phyloP scores from a whole-genome alignment of 2,888 invertebrate species.

The Pseudoips prasinana region DNA sequence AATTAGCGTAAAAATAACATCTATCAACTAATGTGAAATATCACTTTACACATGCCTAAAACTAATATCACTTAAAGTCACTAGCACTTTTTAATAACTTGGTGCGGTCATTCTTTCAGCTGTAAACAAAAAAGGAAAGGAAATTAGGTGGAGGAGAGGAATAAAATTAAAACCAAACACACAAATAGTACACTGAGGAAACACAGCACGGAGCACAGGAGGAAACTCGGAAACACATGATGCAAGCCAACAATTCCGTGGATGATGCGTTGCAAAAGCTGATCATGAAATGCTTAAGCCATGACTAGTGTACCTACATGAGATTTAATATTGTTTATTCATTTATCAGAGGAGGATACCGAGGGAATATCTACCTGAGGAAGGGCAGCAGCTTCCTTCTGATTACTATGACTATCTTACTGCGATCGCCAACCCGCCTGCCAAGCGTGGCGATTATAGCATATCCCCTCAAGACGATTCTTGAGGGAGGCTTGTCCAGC shows the following conservation, averaged over 20 bases:
- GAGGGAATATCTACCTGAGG: too few relatives aligned
- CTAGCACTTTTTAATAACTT: conserved; percentile 37
- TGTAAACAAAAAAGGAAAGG: conserved; percentile 51
- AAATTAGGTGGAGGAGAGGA: conserved; percentile 48
- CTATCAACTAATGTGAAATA: conserved; percentile 27
- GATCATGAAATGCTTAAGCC: conserved; percentile 2
- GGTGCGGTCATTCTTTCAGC: conserved; percentile 48
- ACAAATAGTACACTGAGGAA: conserved; percentile 19
- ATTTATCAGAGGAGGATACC: too few relatives aligned
- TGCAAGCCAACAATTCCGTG: too few relatives aligned
- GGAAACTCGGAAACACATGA: conserved; percentile 5
- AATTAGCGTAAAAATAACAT: conserved; percentile 34
- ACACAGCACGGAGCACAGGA: conserved; percentile 12
- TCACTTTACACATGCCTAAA: conserved; percentile 32
- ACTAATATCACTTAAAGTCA: conserved; percentile 39
- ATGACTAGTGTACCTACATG: too few relatives aligned
- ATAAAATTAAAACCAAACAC: conserved; percentile 28
- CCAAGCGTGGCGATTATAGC: too few relatives aligned
- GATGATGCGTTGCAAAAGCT: neutral
- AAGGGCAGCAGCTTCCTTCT: too few relatives aligned
- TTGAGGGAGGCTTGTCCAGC: too few relatives aligned
- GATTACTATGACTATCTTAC: too few relatives aligned
- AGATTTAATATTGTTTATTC: too few relatives aligned
- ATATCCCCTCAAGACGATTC: too few relatives aligned
- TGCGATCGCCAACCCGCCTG: too few relatives aligned